Percentiles rank a stretch among this genome's conserved stretches.
phyloP scores from a whole-genome alignment of 2,797 vertebrate genomes.

The Xiphophorus birchmanni region DNA sequence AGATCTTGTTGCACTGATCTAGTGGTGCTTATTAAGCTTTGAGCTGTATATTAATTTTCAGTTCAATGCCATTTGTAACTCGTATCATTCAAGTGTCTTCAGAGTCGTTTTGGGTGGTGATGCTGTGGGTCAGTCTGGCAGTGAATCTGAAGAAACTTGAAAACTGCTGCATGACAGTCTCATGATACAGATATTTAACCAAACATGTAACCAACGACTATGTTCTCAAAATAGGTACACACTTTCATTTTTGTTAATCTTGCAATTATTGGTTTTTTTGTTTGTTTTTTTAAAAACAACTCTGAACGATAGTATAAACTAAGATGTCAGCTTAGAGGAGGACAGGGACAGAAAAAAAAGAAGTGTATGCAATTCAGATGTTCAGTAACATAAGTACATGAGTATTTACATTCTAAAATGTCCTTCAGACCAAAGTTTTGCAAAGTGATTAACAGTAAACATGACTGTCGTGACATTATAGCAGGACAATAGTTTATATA shows the following conservation, averaged over 20 bases:
- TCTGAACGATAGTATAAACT: slow-evolving; percentile 98
- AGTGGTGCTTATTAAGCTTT: not conserved
- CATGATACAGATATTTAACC: slow-evolving; percentile 90
- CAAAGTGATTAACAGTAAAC: slow-evolving; percentile 86
- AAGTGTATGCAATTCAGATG: slow-evolving; percentile 91
- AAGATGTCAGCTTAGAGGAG: slow-evolving; percentile 89
- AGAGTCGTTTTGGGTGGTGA: not conserved
- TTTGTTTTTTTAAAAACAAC: slow-evolving; percentile 87
- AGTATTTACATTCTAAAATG: slow-evolving; percentile 91
- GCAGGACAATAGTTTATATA: too few species aligned
- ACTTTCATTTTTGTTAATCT: slow-evolving; percentile 84
- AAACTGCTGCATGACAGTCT: too few species aligned
- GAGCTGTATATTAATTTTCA: not conserved
- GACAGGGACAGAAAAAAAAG: slow-evolving; percentile 73
- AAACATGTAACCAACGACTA: slow-evolving; percentile 98
- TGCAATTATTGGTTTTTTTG: slow-evolving; percentile 48
- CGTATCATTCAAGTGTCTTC: not conserved
- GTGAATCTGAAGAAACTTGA: too few species aligned
- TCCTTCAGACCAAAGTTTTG: slow-evolving; percentile 77
- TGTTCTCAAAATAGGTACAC: slow-evolving; percentile 99
- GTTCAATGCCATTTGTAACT: not conserved
- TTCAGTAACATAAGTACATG: slow-evolving; percentile 97
- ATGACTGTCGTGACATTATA: not conserved
- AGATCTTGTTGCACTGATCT: not conserved
- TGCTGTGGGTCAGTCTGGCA: not conserved